Evolutionary conservation across 2,888 invertebrate genomes (phyloP).

Genomic region (Euzophera pinguis): DNA sequence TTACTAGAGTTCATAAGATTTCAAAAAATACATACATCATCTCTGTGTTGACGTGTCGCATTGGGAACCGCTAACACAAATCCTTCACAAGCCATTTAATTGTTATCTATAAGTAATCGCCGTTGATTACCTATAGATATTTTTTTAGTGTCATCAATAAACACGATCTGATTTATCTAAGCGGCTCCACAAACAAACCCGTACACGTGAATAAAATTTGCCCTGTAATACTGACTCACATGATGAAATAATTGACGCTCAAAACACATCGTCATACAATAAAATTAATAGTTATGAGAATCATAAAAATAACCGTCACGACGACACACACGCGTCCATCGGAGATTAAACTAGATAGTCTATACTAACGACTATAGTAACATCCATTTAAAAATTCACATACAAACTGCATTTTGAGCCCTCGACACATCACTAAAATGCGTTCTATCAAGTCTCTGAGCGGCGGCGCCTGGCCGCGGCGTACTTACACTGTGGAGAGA

Average conservation of each 20-base stretch:
- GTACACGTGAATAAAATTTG: slow-evolving; percentile 26
- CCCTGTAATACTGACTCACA: slow-evolving; percentile 77
- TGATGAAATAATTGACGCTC: slow-evolving; percentile 61
- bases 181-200: slow-evolving; percentile 6
- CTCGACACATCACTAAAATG: slow-evolving; percentile 60
- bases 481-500: slow-evolving; percentile 58
- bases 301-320: slow-evolving; percentile 32
- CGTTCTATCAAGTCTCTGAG: slow-evolving; percentile 37
- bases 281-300: slow-evolving; percentile 43
- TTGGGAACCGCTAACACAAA: not conserved
- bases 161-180: not conserved
- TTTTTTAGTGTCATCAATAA: not conserved
- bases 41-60: slow-evolving; percentile 20
- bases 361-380: slow-evolving; percentile 40
- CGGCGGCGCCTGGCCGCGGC: slow-evolving; percentile 25
- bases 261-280: slow-evolving; percentile 30
- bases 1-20: slow-evolving; percentile 22
- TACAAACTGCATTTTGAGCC: slow-evolving; percentile 74
- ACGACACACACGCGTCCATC: slow-evolving; percentile 28
- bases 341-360: slow-evolving; percentile 47
- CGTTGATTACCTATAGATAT: too few species aligned
- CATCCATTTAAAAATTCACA: slow-evolving; percentile 70
- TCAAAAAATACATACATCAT: slow-evolving; percentile 28
- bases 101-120: not conserved
- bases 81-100: too few species aligned